Evolutionary conservation across 2,113 vertebrate species (phyloP), one percentile per base, ranked within the genome.

Genomic region (Cygnus buccinator): DNA sequence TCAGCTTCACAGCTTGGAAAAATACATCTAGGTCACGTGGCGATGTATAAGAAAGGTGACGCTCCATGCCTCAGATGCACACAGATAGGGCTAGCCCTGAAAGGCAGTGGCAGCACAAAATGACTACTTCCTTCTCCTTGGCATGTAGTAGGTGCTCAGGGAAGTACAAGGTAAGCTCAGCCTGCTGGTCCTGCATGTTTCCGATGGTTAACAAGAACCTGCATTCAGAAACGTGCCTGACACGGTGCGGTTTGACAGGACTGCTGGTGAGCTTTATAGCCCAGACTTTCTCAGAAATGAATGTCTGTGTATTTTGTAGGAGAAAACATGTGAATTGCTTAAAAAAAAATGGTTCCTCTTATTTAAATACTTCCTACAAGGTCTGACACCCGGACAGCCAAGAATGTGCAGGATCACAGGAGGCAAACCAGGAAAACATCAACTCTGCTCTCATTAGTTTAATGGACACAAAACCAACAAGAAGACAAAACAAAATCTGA

Each of bases 1-100:
- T 97, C 95, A 92, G 98, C 97, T 96, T 96, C 97, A 91, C 94
- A 87, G 97, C 97, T 91, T 41, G 96, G 97, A 96, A 97, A 97
- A 97, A 97, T 87, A 95, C 90, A 95, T 90, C 94, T 29, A 90
- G 87, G 88, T 97, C 98, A 98, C 96, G 68, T 95, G 98, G 87
- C 93, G 94, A 48, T 65, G 73, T 95, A 33, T 87, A 73, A 93
- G 5, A 46, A 93, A 85, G 93, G 94, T 79, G 89, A 83, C 83
- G 55, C 37, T 13, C 72, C 7, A 4, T 6, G 81, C 35, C 63
- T 85, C 35, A 3, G 33, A 35, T 4, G 46, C 59, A 3, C 83
- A 4, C 85, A 46, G 29, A 17, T 0, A 3, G 84, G n/a, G 14
- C 10, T 76, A 41, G 44, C 81, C 89, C 90, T 50, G 50, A 35